Conservation (phyloP, 2,113 vertebrate genomes). For the Dasyprocta punctata region DNA sequence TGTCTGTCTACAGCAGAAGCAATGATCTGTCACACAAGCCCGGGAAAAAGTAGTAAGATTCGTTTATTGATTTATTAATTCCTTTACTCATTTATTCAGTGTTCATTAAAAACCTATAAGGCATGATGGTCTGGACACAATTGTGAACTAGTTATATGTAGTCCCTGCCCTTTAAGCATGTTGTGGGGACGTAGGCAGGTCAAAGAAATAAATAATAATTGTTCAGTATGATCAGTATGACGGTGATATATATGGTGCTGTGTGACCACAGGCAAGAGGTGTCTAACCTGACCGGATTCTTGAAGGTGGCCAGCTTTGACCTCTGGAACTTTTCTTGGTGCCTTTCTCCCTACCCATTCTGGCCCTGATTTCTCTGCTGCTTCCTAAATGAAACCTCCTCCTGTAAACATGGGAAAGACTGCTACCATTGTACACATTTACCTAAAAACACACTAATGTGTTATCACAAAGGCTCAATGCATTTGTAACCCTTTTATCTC, state of each 20-base stretch:
- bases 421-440: background rate
- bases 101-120: constrained; percentile 26
- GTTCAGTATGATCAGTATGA: background rate
- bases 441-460: constrained; percentile 28
- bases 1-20: background rate
- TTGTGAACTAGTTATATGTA: background rate
- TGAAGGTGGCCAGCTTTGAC: background rate
- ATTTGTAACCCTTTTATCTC: constrained; percentile 68
- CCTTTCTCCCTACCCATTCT: background rate
- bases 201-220: background rate
- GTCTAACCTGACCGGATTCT: background rate
- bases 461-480: background rate
- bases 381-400: background rate
- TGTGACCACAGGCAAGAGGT: background rate
- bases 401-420: background rate
- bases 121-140: background rate
- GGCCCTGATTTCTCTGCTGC: background rate
- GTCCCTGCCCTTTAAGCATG: background rate
- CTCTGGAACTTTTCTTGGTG: background rate
- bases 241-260: no score
- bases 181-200: background rate
- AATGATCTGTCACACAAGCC: background rate
- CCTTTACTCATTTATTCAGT: background rate
- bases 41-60: background rate
- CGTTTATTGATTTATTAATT: constrained; percentile 50